A percentile compares a stretch with the other conserved stretches of the same genome.
phyloP scores from a whole-genome alignment of 2,888 invertebrate species.

The Calliopum simillimum region DNA sequence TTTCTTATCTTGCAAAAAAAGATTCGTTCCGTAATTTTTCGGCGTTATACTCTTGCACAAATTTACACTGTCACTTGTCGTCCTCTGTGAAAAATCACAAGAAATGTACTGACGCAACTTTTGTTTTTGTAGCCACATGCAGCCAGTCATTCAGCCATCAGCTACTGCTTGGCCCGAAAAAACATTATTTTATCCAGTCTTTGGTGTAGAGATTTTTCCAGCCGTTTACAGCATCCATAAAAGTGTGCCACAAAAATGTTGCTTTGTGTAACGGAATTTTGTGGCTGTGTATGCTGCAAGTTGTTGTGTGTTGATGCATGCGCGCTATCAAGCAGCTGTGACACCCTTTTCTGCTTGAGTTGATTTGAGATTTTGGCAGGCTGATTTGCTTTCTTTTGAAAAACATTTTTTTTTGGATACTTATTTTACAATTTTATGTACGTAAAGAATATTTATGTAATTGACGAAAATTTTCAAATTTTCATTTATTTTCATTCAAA shows the following conservation, averaged over 20 bases:
- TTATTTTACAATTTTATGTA: too few relatives aligned
- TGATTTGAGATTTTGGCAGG: too few relatives aligned
- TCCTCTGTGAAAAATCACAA: constrained; percentile 62
- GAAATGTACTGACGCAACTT: constrained; percentile 57
- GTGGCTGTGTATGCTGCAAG: neutral
- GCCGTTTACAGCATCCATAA: constrained; percentile 15
- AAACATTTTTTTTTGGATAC: too few relatives aligned
- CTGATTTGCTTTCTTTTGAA: too few relatives aligned
- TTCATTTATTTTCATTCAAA: too few relatives aligned
- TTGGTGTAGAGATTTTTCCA: constrained; percentile 28
- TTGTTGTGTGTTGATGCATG: too few relatives aligned
- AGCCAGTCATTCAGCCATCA: constrained; percentile 42
- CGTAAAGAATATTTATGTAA: too few relatives aligned
- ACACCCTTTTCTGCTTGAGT: too few relatives aligned
- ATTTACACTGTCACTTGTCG: constrained; percentile 47
- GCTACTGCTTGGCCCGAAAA: constrained; percentile 25
- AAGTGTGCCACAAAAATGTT: constrained; percentile 5
- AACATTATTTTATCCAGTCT: neutral
- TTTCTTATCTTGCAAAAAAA: neutral
- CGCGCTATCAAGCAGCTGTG: too few relatives aligned
- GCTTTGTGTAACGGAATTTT: neutral
- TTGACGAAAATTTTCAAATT: too few relatives aligned
- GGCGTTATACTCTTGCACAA: neutral
- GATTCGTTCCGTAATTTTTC: constrained; percentile 23
- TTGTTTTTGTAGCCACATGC: constrained; percentile 57